These are phyloP conservation scores for Nephila pilipes DNA, from an alignment of 1,140 invertebrate genomes.

Conservation along the genomic window DNA sequence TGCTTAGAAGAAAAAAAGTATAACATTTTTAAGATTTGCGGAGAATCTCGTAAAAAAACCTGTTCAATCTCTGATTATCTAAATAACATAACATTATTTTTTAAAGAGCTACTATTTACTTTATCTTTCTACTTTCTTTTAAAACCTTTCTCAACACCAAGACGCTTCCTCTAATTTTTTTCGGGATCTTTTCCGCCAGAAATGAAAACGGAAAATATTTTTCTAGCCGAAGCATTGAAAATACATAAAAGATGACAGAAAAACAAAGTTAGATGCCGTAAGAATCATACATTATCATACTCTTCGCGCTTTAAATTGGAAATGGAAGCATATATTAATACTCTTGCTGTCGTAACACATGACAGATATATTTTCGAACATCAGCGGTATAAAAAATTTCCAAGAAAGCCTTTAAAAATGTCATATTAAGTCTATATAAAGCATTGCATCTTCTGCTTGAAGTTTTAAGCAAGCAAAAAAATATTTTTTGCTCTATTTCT, in stretches of 20 bases:
- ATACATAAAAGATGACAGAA: slow-evolving; percentile 30
- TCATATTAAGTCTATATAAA: slow-evolving; percentile 21
- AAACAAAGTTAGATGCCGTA: background rate
- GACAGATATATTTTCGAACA: background rate
- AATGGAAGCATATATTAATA: background rate
- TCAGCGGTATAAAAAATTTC: background rate
- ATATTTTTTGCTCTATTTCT: background rate
- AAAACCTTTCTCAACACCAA: background rate
- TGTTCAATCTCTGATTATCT: no score
- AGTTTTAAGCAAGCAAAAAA: background rate
- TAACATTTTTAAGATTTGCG: no score
- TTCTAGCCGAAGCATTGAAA: background rate
- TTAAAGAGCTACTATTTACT: background rate
- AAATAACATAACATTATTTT: no score
- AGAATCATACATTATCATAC: slow-evolving; percentile 26
- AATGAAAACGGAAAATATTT: background rate
- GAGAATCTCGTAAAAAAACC: no score
- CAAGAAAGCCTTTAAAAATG: background rate
- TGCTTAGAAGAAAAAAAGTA: no score
- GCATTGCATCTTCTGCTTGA: background rate
- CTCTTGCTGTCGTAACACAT: background rate
- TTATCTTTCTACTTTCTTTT: background rate
- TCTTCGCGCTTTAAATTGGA: background rate
- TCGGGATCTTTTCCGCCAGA: background rate
- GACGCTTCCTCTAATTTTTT: background rate